These are phyloP conservation scores for Heliconius congener DNA, from an alignment of 1,140 invertebrate genomes.

Conservation along the genomic window DNA sequence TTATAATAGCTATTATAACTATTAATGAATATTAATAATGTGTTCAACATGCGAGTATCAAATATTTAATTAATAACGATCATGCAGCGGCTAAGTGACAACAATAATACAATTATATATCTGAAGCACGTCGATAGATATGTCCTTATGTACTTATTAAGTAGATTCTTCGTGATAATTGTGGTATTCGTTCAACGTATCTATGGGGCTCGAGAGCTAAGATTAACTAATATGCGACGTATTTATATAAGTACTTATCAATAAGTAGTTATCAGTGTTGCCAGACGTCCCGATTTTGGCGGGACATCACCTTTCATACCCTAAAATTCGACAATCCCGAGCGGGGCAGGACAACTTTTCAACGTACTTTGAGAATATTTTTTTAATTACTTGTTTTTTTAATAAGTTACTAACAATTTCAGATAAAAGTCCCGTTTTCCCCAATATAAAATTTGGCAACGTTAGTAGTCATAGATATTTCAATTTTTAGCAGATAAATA, in stretches of 20 bases:
- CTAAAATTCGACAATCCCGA: too few relatives aligned
- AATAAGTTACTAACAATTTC: too few relatives aligned
- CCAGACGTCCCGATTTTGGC: too few relatives aligned
- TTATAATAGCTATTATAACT: not conserved
- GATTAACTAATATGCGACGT: not conserved
- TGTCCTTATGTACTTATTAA: slow-evolving; percentile 23
- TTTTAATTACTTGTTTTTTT: too few relatives aligned
- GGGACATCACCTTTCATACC: too few relatives aligned
- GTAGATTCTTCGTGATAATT: slow-evolving; percentile 23
- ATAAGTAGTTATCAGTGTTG: slow-evolving; percentile 37
- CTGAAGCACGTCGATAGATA: slow-evolving; percentile 25
- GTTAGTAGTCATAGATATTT: too few relatives aligned
- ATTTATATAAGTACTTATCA: not conserved
- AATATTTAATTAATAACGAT: slow-evolving; percentile 22
- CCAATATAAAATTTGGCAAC: too few relatives aligned
- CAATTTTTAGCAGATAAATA: too few relatives aligned
- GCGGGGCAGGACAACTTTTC: too few relatives aligned
- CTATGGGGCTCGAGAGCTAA: slow-evolving; percentile 3
- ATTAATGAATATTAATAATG: slow-evolving; percentile 4
- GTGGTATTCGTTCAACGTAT: slow-evolving; percentile 16
- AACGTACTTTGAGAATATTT: too few relatives aligned
- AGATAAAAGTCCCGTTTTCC: too few relatives aligned
- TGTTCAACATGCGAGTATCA: not conserved
- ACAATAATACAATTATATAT: slow-evolving; percentile 22
- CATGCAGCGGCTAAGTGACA: slow-evolving; percentile 18